Percentiles rank a stretch among this genome's conserved stretches.
Conservation (phyloP, 1,140 invertebrate genomes). For the Laupala kohalensis region DNA sequence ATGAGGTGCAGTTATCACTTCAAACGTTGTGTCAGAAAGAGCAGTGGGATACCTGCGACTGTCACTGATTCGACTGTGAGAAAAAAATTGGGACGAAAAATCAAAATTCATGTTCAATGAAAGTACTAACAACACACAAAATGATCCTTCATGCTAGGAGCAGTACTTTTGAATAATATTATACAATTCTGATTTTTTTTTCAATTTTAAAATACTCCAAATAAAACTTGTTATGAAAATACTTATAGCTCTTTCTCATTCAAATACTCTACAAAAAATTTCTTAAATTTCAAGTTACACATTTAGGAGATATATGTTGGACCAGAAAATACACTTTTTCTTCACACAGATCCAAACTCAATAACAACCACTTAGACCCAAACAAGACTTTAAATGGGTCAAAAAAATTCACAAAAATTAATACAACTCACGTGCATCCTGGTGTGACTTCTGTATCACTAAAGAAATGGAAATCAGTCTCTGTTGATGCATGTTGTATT, state of each 20-base stretch:
- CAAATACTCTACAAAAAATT: too few relatives aligned
- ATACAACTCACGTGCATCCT: slow-evolving; percentile 38
- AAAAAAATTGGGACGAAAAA: background rate
- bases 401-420: background rate
- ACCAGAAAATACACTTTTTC: background rate
- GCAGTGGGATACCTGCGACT: slow-evolving; percentile 2
- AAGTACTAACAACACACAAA: too few relatives aligned
- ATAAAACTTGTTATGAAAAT: too few relatives aligned
- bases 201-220: too few relatives aligned
- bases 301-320: too few relatives aligned
- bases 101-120: background rate
- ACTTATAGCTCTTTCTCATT: too few relatives aligned
- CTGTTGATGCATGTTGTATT: slow-evolving; percentile 9
- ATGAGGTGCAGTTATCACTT: slow-evolving; percentile 2
- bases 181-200: too few relatives aligned
- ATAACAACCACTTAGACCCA: background rate
- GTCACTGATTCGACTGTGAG: background rate
- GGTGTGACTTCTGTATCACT: slow-evolving; percentile 78
- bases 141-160: too few relatives aligned
- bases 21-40: background rate
- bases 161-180: too few relatives aligned
- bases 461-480: slow-evolving; percentile 68
- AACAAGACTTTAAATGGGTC: background rate
- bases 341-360: background rate
- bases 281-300: too few relatives aligned